phyloP scores from a whole-genome alignment of 2,113 vertebrate genomes.

The Paralichthys olivaceus region DNA sequence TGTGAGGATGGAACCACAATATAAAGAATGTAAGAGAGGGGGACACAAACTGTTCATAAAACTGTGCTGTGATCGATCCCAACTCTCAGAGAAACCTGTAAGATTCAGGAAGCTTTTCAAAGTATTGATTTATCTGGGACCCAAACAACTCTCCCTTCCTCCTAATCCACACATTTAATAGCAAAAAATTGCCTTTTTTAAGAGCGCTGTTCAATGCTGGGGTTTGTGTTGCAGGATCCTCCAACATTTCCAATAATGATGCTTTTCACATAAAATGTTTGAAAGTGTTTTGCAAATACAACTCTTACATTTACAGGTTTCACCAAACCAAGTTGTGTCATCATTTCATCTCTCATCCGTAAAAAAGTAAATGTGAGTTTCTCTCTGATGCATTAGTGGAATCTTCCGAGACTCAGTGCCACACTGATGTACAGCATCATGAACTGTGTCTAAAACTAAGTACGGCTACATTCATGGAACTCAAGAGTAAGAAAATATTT shows the following conservation, averaged over 20 bases:
- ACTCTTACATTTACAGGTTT: neutral
- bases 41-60: slow-evolving; percentile 22
- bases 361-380: slow-evolving; percentile 15
- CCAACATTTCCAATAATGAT: neutral
- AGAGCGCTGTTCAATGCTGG: too few relatives aligned
- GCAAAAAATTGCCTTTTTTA: slow-evolving; percentile 16
- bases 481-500: neutral
- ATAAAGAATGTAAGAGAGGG: slow-evolving; percentile 5
- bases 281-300: slow-evolving; percentile 2
- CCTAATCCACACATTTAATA: slow-evolving; percentile 44
- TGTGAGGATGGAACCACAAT: neutral
- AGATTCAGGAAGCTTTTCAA: slow-evolving; percentile 41
- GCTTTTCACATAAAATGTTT: neutral
- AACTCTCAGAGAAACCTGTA: slow-evolving; percentile 44
- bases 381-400: slow-evolving; percentile 15
- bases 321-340: neutral
- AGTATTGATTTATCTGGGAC: slow-evolving; percentile 46
- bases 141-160: slow-evolving; percentile 26
- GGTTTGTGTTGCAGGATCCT: too few relatives aligned
- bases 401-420: slow-evolving; percentile 2
- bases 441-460: slow-evolving; percentile 10
- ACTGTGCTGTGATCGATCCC: slow-evolving; percentile 14
- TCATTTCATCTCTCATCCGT: slow-evolving; percentile 12
- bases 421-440: neutral
- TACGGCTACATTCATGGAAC: neutral